phyloP scores from a whole-genome alignment of 2,797 vertebrate genomes.

The Spinibarbus caldwelli region DNA sequence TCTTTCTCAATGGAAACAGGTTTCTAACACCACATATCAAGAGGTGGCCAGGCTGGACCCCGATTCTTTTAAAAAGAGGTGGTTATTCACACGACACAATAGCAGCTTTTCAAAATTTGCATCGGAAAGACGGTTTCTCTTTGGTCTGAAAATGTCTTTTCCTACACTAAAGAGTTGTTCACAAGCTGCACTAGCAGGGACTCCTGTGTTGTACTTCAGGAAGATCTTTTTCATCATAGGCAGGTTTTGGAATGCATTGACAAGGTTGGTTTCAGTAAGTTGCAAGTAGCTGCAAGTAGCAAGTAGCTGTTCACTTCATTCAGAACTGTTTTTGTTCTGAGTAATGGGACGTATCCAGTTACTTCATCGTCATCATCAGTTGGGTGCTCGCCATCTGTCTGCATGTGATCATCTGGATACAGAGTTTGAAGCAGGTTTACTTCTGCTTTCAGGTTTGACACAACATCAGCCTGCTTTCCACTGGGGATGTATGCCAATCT shows the following conservation, averaged over 20 bases:
- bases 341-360: conserved; percentile 39
- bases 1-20: too few relatives aligned
- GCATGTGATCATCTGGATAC: conserved; percentile 34
- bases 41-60: too few relatives aligned
- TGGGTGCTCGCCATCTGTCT: conserved; percentile 37
- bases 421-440: conserved; percentile 40
- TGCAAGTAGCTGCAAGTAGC: conserved; percentile 45
- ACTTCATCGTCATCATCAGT: conserved; percentile 30
- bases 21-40: not conserved
- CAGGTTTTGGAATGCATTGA: conserved; percentile 48
- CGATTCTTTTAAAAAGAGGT: too few relatives aligned
- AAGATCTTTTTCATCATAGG: conserved; percentile 42
- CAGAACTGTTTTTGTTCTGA: conserved; percentile 36
- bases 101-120: too few relatives aligned
- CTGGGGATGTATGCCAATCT: conserved; percentile 45
- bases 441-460: conserved; percentile 47
- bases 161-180: too few relatives aligned
- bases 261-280: conserved; percentile 40
- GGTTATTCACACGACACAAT: too few relatives aligned
- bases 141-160: too few relatives aligned
- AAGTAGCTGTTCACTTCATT: conserved; percentile 48
- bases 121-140: too few relatives aligned
- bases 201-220: conserved; percentile 53
- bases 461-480: conserved; percentile 39
- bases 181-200: too few relatives aligned